These are phyloP conservation scores for Diadumene lineata DNA, from an alignment of 92 coral and sea anemone genomes.

Conservation along the genomic window DNA sequence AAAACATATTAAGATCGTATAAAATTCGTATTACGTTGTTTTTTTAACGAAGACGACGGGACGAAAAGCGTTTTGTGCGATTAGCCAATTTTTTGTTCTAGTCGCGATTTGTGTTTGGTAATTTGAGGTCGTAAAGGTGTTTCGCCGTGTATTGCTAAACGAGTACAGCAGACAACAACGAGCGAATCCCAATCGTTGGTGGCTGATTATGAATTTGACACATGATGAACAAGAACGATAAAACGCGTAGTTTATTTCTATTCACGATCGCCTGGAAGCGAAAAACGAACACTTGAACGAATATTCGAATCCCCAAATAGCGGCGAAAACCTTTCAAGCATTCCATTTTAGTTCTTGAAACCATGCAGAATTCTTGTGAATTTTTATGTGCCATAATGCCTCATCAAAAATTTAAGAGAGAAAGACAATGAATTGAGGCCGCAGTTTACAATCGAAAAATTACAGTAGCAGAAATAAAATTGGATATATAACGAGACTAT, in stretches of 20 bases:
- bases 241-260: constrained; percentile 19
- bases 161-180: constrained; percentile 21
- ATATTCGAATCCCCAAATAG: not conserved
- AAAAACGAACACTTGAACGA: constrained; percentile 13
- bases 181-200: constrained; percentile 22
- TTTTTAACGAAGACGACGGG: constrained; percentile 5
- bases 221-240: constrained; percentile 33
- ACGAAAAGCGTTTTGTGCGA: constrained; percentile 23
- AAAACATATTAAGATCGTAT: not conserved
- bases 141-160: constrained; percentile 31
- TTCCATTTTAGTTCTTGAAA: constrained; percentile 7
- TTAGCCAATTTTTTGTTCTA: constrained; percentile 7
- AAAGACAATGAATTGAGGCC: constrained; percentile 29
- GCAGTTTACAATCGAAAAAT: constrained; percentile 30
- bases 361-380: not conserved
- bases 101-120: constrained; percentile 27
- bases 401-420: constrained; percentile 43
- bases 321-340: not conserved
- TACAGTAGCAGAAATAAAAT: constrained; percentile 24
- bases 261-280: constrained; percentile 11
- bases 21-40: constrained; percentile 23
- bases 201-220: constrained; percentile 39
- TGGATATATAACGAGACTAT: not conserved
- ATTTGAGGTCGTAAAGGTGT: constrained; percentile 51
- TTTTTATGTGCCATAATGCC: constrained; percentile 34